These are phyloP conservation scores for Arion vulgaris DNA, from an alignment of 1,140 invertebrate species.

Conservation along the genomic window DNA sequence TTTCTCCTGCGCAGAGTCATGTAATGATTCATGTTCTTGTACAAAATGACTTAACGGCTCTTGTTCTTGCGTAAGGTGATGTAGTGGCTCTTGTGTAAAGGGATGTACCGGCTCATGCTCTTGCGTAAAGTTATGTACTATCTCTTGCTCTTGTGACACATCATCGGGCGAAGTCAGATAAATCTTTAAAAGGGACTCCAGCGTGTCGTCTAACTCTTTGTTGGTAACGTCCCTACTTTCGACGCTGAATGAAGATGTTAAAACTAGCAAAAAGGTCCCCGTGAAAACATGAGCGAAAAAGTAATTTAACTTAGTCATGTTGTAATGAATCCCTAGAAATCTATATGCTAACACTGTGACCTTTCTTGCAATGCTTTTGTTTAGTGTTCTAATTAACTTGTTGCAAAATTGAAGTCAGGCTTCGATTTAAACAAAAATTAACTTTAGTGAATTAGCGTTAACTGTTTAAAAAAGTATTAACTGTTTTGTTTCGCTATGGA, in stretches of 20 bases:
- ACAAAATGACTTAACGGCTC: neutral
- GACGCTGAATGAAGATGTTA: neutral
- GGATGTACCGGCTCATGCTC: neutral
- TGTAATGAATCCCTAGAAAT: neutral
- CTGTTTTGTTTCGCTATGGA: no score
- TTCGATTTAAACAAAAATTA: no score
- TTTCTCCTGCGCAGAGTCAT: no score
- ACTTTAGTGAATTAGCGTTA: no score
- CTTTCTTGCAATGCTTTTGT: no score
- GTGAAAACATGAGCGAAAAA: constrained; percentile 2
- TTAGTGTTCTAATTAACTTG: no score
- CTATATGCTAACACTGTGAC: no score
- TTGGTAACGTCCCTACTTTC: neutral
- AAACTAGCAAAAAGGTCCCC: neutral
- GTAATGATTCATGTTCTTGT: no score
- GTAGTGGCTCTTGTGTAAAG: neutral
- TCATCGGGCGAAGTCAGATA: neutral
- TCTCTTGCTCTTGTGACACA: neutral
- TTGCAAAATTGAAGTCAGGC: no score
- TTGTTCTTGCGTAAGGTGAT: neutral
- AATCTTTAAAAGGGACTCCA: neutral
- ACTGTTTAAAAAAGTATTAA: no score
- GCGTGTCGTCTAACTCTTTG: neutral
- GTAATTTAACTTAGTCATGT: neutral
- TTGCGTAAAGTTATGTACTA: neutral